Evolutionary conservation across 2,797 vertebrate genomes (phyloP).

Genomic region (Eremophila alpestris): DNA sequence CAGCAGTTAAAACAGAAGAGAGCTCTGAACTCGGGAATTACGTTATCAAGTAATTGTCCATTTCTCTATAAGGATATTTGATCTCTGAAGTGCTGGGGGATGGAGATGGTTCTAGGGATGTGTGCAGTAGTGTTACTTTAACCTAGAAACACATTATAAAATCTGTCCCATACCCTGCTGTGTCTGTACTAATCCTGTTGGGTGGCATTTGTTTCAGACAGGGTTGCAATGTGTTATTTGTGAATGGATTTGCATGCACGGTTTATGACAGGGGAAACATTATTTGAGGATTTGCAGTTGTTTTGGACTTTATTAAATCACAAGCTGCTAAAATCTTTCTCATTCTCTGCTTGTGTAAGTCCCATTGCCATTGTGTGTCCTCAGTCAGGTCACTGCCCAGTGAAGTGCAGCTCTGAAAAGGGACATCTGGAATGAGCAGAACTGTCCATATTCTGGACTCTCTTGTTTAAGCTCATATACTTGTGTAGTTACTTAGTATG

Average conservation of each 20-base stretch:
- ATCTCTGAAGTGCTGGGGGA: background rate
- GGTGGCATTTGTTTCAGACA: background rate
- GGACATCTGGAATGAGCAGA: background rate
- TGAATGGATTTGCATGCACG: background rate
- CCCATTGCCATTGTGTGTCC: background rate
- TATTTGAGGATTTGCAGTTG: background rate
- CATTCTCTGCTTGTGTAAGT: background rate
- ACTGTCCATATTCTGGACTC: background rate
- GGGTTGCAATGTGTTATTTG: background rate
- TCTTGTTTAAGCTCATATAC: background rate
- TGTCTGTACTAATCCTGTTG: background rate
- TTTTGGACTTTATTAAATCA: background rate
- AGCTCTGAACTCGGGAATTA: slow-evolving; percentile 85
- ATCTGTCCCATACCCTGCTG: background rate
- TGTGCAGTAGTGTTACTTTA: background rate
- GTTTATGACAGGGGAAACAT: background rate
- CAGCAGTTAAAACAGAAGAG: slow-evolving; percentile 90
- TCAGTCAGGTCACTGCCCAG: background rate
- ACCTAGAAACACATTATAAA: background rate
- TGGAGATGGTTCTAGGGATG: background rate
- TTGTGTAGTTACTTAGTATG: background rate
- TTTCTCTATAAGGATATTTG: background rate
- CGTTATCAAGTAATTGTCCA: slow-evolving; percentile 86
- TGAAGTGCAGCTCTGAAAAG: background rate
- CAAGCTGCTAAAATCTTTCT: background rate